These are phyloP conservation scores for Ellobium chinense DNA, from an alignment of 2,888 invertebrate genomes.

Conservation along the genomic window DNA sequence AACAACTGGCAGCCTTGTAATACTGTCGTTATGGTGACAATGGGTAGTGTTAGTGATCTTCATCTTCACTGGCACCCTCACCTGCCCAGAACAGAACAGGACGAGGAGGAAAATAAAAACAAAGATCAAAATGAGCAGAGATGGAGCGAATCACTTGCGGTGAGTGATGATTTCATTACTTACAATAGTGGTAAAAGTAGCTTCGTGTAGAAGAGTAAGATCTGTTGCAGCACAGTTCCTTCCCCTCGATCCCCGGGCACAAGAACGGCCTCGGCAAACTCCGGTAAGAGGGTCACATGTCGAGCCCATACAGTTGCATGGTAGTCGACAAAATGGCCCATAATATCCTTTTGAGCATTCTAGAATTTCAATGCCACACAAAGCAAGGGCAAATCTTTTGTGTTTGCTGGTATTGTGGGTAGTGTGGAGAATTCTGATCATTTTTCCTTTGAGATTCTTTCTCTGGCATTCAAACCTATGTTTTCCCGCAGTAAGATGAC, in stretches of 20 bases:
- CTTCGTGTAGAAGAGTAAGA: not conserved
- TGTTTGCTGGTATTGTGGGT: not conserved
- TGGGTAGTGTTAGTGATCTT: too few species aligned
- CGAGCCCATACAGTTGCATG: conserved; percentile 14
- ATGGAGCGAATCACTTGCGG: too few species aligned
- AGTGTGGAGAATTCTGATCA: not conserved
- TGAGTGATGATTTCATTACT: too few species aligned
- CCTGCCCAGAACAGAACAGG: too few species aligned
- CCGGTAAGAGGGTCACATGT: conserved; percentile 16
- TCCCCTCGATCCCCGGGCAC: conserved; percentile 6
- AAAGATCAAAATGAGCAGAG: too few species aligned
- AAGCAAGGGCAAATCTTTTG: not conserved
- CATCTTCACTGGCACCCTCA: too few species aligned
- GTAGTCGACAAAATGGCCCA: not conserved
- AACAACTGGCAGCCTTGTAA: too few species aligned
- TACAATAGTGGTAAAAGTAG: too few species aligned
- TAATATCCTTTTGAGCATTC: conserved; percentile 26
- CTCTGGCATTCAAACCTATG: not conserved
- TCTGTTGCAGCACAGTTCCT: conserved; percentile 20
- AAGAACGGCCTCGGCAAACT: not conserved
- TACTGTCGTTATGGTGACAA: too few species aligned
- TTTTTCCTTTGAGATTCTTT: not conserved
- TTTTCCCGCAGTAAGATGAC: not conserved
- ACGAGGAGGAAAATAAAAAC: too few species aligned
- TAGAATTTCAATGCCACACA: not conserved